Base-by-base conservation (phyloP, 2,888 invertebrate genomes). In the Platycheirus albimanus region DNA sequence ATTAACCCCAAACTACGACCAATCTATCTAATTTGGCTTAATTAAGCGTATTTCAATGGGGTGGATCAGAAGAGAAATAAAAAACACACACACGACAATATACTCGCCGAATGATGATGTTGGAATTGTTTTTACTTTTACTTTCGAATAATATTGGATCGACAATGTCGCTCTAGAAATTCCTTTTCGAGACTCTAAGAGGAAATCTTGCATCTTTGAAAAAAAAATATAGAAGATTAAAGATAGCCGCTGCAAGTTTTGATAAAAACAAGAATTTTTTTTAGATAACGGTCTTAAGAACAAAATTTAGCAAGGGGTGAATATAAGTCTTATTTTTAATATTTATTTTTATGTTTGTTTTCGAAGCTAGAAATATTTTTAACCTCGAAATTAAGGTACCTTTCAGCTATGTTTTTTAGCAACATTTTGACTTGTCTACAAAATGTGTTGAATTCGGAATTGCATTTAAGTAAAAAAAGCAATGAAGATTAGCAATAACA, bases 1-100 rank as follows among this genome's bases (percentile, higher is more conserved):
- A 89, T 89, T 89, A 89, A 89, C 90, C 89, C 88, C 89, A 89
- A 88, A 89, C 87, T 88, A 88, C 87, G 87, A 88, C 87, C 88
- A 89, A 89, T 88, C 89, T 89, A 88, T 88, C 89, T 89, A 89
- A 88, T 88, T 88, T 88, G 88, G 87, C 86, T 89, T 88, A 88
- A 88, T 89, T 88, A 89, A 89, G 88, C 88, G 87, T 86, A 86
- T 86, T 89, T 88, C 85, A 72, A 52, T 77, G 76, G 47, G 71
- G 71, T 70, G 77, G 45, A 49, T 64, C 58, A 28, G 20, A 64
- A 24, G 64, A 30, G 17, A 30, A 61, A 15, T 15, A 17, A 15
- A 15, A 61, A 11, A 47, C 15, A 36, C 19, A 20, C n/a, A 24
- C 49, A 17, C 41, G 10, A 41, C 41, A 41, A 30, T 61, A 24